Conservation (phyloP, 1,140 invertebrate genomes). For the Drosophila simulans region DNA sequence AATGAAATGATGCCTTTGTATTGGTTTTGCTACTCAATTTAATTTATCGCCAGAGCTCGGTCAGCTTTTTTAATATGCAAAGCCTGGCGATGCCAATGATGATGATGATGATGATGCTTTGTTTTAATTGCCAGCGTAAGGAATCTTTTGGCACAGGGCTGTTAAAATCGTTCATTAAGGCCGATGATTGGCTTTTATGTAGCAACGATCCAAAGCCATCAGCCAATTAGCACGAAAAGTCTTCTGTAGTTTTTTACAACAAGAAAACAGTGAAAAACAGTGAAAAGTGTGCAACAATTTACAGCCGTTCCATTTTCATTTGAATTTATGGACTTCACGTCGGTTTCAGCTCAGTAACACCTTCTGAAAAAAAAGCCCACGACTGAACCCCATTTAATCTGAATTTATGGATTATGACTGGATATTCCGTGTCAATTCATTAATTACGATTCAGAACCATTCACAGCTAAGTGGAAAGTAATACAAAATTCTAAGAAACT, state of each 20-base stretch:
- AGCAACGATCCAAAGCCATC: conserved; percentile 46
- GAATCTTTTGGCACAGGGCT: conserved; percentile 24
- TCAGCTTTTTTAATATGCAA: conserved; percentile 54
- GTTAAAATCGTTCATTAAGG: conserved; percentile 44
- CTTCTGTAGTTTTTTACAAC: neutral
- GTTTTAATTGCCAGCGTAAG: conserved; percentile 49
- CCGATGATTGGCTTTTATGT: conserved; percentile 50
- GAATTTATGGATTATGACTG: neutral
- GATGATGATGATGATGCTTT: conserved; percentile 29
- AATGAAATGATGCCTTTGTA: conserved; percentile 39
- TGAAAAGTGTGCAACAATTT: neutral
- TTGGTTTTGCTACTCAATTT: conserved; percentile 53
- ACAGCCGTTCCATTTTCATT: neutral
- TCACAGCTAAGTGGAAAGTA: neutral
- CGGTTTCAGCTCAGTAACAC: no score
- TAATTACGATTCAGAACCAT: neutral
- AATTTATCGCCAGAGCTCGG: conserved; percentile 50
- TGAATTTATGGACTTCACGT: neutral
- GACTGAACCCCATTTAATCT: neutral
- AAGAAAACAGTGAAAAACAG: neutral
- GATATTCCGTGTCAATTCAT: neutral
- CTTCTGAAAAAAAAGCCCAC: neutral
- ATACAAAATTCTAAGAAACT: no score
- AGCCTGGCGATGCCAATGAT: conserved; percentile 19
- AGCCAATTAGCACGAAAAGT: conserved; percentile 32